Conservation (phyloP, 1,140 invertebrate species). For the Lutraria rhynchaena region DNA sequence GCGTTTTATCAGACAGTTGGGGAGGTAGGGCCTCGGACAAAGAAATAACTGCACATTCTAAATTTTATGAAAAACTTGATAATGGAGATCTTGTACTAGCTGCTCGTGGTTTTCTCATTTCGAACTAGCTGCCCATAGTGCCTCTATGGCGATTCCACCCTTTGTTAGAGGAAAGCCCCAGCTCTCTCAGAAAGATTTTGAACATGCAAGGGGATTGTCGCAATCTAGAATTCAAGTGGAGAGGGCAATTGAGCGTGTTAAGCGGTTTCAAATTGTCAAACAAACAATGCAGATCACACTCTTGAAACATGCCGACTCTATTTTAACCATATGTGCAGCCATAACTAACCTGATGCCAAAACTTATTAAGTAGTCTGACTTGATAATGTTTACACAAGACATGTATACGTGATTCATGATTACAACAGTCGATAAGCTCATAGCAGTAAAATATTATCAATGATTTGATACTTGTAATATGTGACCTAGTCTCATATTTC, state of each 20-base stretch:
- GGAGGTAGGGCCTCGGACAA: conserved; percentile 60
- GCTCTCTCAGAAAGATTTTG: background rate
- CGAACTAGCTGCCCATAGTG: conserved; percentile 4
- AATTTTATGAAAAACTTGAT: conserved; percentile 49
- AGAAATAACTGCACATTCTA: conserved; percentile 42
- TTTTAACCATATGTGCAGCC: conserved; percentile 40
- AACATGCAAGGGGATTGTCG: conserved; percentile 2
- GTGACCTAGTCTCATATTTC: too few relatives aligned
- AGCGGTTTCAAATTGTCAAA: conserved; percentile 43
- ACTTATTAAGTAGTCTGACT: conserved; percentile 16
- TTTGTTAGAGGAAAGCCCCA: conserved; percentile 38
- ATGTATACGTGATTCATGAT: too few relatives aligned
- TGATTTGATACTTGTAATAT: too few relatives aligned
- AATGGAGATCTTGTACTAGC: conserved; percentile 51
- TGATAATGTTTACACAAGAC: too few relatives aligned
- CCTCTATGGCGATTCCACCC: conserved; percentile 31
- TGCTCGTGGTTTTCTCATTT: conserved; percentile 54
- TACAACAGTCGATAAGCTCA: too few relatives aligned
- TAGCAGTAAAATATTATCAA: too few relatives aligned
- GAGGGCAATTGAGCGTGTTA: conserved; percentile 42
- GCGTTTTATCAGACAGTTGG: conserved; percentile 42
- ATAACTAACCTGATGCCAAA: conserved; percentile 37
- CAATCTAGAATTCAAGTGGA: conserved; percentile 39
- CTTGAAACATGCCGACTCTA: conserved; percentile 16
- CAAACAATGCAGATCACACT: background rate